Conservation (phyloP, 2,888 invertebrate genomes). For the Parnassius apollo region DNA sequence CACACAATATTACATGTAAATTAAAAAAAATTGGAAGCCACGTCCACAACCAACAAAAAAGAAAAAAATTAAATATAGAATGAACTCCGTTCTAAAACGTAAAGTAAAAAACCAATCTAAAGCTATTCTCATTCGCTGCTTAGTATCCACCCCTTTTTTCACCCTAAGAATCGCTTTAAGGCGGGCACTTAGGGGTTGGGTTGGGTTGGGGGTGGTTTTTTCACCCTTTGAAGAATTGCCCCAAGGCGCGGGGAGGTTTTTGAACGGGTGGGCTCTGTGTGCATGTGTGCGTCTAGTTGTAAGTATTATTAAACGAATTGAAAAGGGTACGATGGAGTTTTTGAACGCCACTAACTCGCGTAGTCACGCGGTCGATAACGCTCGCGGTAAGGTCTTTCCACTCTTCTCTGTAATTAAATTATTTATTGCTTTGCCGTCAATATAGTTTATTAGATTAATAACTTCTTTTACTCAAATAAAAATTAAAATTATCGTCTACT, state of each 20-base stretch:
- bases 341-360: conserved; percentile 41
- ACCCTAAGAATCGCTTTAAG: conserved; percentile 77
- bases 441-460: too few species aligned
- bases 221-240: conserved; percentile 81
- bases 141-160: conserved; percentile 79
- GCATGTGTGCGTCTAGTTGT: conserved; percentile 60
- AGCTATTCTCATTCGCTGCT: conserved; percentile 66
- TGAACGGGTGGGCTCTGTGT: conserved; percentile 42
- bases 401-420: conserved; percentile 18
- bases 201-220: conserved; percentile 59
- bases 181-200: conserved; percentile 54
- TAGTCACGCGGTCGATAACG: conserved; percentile 44
- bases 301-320: conserved; percentile 71
- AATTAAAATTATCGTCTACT: too few species aligned
- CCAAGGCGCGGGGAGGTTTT: conserved; percentile 67
- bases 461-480: too few species aligned
- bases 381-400: conserved; percentile 33
- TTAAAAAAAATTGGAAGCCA: not conserved
- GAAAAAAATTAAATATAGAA: conserved; percentile 17
- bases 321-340: conserved; percentile 68
- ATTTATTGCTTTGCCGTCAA: not conserved
- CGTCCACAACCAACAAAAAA: not conserved
- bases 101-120: conserved; percentile 58
- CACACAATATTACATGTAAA: not conserved
- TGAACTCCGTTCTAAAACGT: conserved; percentile 29